These are phyloP conservation scores for Spodoptera littoralis DNA, from an alignment of 2,888 invertebrate species.

Conservation along the genomic window DNA sequence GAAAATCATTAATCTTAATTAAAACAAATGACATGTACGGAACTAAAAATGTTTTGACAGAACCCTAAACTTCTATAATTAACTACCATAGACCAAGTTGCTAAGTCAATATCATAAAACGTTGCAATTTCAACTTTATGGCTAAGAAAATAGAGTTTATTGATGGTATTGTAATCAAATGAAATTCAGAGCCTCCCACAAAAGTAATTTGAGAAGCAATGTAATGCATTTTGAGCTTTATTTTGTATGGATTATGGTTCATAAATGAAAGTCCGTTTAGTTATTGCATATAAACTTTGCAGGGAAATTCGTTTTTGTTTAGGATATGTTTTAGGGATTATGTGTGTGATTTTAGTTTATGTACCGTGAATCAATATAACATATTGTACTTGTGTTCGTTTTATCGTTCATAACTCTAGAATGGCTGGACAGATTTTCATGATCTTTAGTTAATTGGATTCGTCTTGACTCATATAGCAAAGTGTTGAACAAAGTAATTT, in stretches of 20 bases:
- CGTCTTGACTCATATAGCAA: too few relatives aligned
- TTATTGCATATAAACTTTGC: conserved; percentile 31
- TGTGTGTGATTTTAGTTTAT: conserved; percentile 33
- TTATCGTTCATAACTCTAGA: background rate
- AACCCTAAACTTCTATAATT: conserved; percentile 55
- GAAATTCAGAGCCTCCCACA: conserved; percentile 14
- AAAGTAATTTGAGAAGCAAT: conserved; percentile 28
- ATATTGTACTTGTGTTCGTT: conserved; percentile 5
- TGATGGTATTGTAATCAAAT: background rate
- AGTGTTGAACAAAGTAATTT: too few relatives aligned
- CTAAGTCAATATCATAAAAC: conserved; percentile 1
- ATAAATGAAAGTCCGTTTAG: background rate
- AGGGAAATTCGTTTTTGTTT: conserved; percentile 28
- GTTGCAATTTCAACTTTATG: conserved; percentile 23
- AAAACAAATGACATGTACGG: conserved; percentile 26
- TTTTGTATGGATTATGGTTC: background rate
- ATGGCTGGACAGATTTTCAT: too few relatives aligned
- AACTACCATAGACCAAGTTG: conserved; percentile 37
- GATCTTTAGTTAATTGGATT: too few relatives aligned
- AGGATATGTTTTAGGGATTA: conserved; percentile 18
- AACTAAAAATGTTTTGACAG: conserved; percentile 54
- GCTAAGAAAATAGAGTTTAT: conserved; percentile 2
- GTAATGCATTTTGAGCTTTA: conserved; percentile 21
- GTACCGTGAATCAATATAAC: conserved; percentile 30
- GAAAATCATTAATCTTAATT: conserved; percentile 58